A percentile compares a stretch with the other conserved stretches of the same genome.
Conservation (phyloP, 2,113 vertebrate genomes). For the Bubo scandiacus region DNA sequence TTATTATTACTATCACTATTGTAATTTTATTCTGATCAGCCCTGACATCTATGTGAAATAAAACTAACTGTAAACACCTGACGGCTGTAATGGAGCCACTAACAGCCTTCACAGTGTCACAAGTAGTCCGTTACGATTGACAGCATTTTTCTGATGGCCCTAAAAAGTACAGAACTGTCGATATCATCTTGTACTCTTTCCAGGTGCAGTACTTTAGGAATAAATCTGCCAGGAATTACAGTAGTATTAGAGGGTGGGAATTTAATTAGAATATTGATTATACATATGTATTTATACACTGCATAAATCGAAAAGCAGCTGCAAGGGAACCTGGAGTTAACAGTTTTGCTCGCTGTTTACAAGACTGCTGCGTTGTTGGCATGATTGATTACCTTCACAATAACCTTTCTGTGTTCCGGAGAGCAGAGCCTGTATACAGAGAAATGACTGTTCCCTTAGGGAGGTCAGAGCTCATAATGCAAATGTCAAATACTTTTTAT, state of each 20-base stretch:
- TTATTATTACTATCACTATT: not conserved
- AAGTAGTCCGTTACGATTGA: not conserved
- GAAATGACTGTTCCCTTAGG: slow-evolving; percentile 77
- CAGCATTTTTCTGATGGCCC: slow-evolving; percentile 23
- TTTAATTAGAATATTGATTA: slow-evolving; percentile 49
- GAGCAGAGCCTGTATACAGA: slow-evolving; percentile 49
- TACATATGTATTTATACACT: slow-evolving; percentile 65
- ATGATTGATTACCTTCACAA: slow-evolving; percentile 81
- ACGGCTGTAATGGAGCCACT: not conserved
- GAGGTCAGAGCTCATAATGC: slow-evolving; percentile 63
- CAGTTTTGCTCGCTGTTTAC: slow-evolving; percentile 74
- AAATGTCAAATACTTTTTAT: slow-evolving; percentile 84
- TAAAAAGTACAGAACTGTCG: not conserved
- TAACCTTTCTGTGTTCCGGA: slow-evolving; percentile 73
- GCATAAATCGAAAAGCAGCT: slow-evolving; percentile 54
- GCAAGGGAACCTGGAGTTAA: slow-evolving; percentile 53
- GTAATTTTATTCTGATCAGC: not conserved
- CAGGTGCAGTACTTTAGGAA: slow-evolving; percentile 23
- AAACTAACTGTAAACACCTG: not conserved
- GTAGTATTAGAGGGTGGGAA: slow-evolving; percentile 54
- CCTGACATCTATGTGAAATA: not conserved
- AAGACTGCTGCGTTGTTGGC: slow-evolving; percentile 64
- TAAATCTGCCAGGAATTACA: slow-evolving; percentile 45
- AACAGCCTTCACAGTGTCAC: not conserved
- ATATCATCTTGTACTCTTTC: slow-evolving; percentile 28